Percentiles rank a stretch among this genome's conserved stretches.
Conservation (phyloP, 2,888 invertebrate species). For the Sarcophaga carnaria region DNA sequence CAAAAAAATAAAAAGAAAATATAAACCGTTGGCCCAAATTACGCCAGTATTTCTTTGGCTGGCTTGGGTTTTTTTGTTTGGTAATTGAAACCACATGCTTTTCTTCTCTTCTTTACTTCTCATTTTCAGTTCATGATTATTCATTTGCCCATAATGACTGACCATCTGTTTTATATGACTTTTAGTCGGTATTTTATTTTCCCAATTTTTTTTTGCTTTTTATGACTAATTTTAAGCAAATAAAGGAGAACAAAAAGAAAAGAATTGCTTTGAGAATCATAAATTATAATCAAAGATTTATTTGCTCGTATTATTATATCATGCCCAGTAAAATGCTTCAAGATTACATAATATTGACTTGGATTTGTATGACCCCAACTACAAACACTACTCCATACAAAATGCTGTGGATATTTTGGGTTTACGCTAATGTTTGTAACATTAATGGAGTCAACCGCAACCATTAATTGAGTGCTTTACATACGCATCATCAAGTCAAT, state of each 20-base stretch:
- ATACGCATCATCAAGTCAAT: too few relatives aligned
- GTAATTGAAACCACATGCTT: conserved; percentile 58
- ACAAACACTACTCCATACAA: too few relatives aligned
- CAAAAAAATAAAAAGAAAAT: conserved; percentile 11
- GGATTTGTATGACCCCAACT: too few relatives aligned
- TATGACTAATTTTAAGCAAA: conserved; percentile 7
- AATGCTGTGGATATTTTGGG: too few relatives aligned
- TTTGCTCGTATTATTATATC: background rate
- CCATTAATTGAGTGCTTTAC: too few relatives aligned
- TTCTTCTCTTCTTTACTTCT: background rate
- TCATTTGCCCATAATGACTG: conserved; percentile 43
- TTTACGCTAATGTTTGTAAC: too few relatives aligned
- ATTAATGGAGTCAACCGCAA: too few relatives aligned
- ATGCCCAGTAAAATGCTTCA: too few relatives aligned
- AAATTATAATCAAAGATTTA: conserved; percentile 25
- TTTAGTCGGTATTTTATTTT: conserved; percentile 13
- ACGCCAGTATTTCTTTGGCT: conserved; percentile 2
- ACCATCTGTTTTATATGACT: conserved; percentile 53
- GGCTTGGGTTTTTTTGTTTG: background rate
- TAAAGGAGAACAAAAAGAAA: background rate
- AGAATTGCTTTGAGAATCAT: background rate
- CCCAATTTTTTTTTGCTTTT: background rate
- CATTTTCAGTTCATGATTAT: conserved; percentile 28
- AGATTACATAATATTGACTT: too few relatives aligned
- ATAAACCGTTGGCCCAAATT: conserved; percentile 53